These are phyloP conservation scores for Scomber colias DNA, from an alignment of 2,113 vertebrate species.

Conservation along the genomic window DNA sequence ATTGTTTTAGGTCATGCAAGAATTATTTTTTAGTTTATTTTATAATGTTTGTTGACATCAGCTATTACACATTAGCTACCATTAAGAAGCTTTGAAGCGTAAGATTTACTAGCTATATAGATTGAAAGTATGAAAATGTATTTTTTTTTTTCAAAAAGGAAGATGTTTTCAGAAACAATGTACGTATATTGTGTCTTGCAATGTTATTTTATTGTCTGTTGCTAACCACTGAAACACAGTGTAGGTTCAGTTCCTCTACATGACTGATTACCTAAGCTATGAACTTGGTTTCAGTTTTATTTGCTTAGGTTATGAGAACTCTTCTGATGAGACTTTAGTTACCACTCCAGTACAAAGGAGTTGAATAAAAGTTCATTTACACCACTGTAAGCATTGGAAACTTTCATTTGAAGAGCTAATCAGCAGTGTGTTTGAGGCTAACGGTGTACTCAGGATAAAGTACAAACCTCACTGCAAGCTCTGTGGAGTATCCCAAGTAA, in stretches of 20 bases:
- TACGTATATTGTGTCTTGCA: background rate
- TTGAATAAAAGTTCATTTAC: background rate
- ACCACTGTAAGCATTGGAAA: background rate
- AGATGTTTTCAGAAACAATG: background rate
- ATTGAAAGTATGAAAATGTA: too few relatives aligned
- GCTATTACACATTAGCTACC: too few relatives aligned
- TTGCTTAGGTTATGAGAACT: background rate
- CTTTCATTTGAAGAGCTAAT: background rate
- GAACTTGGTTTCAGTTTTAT: background rate
- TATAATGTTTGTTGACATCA: background rate
- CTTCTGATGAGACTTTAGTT: background rate
- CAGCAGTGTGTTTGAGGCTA: background rate
- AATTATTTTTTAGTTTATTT: background rate
- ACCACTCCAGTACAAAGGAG: background rate
- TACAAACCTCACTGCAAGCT: background rate
- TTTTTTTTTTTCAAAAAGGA: too few relatives aligned
- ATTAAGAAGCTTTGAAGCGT: background rate
- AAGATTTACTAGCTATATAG: background rate
- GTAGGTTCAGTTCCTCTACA: background rate
- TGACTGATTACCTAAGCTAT: background rate
- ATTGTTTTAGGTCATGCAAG: background rate
- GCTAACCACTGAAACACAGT: background rate
- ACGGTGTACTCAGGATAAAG: background rate
- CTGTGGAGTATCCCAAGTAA: background rate
- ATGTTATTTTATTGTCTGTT: background rate